Base-by-base conservation (phyloP, 2,888 invertebrate genomes). In the Ametastegia equiseti region DNA sequence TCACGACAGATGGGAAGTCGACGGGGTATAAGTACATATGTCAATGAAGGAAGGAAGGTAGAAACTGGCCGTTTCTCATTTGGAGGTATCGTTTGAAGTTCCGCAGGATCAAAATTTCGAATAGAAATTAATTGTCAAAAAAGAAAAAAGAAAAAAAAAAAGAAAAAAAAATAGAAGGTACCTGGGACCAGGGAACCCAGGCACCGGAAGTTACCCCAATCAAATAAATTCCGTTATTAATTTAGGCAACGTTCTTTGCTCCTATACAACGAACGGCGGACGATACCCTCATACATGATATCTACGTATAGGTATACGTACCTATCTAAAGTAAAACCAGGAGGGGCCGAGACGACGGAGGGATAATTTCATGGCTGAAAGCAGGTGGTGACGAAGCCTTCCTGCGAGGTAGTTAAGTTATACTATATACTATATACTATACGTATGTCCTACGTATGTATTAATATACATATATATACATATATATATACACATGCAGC, bases 311-410 rank as follows among this genome's bases (percentile, higher is more conserved):
- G 5, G 9, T 9, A 5, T 6, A 42, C 42, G 6, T 6, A 42
- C 42, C 42, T 42, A 42, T 9, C 42, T 42, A 42, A 6, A 42
- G 6, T 42, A 6, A 42, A 19, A 19, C 19, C 11, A 19, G 39
- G 1, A 47, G 1, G 65, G 11, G 19, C 19, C 11, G 36, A 23
- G 1, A 47, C 0, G 65, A 5, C 9, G 0, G 65, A 39, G 39
- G 65, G 65, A 60, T 67, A 67, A 67, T 30, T 27, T 71, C 47
- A 47, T 15, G 47, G 47, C 27, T 42, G 71, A 71, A 47, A 47
- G 30, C 47, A 47, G 71, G 45, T 71, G 45, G 45, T 45, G 47
- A 71, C 47, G 47, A 71, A 71, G 27, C 47, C 71, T 23, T 71
- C 71, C 71, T 9, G 7, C 15, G 27, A 30, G 30, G 30, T 6